A percentile compares a stretch with the other conserved stretches of the same genome.
phyloP scores from a whole-genome alignment of 2,113 vertebrate genomes.

The Condylura cristata region DNA sequence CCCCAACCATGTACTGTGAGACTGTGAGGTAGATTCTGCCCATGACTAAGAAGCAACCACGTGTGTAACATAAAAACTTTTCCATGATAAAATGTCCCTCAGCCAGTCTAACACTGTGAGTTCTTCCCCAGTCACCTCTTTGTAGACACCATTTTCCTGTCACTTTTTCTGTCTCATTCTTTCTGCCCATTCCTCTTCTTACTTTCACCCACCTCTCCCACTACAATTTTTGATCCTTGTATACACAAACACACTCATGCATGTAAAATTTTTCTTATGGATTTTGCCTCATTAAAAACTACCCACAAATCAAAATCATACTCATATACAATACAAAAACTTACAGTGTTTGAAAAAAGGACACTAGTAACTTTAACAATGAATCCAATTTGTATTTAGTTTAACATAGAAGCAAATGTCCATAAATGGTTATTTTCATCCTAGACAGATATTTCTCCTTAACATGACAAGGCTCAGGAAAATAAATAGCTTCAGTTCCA shows the following conservation, averaged over 20 bases:
- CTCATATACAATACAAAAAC: not conserved
- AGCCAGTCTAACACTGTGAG: not conserved
- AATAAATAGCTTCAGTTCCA: not conserved
- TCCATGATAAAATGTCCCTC: not conserved
- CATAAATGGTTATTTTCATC: conserved; percentile 16
- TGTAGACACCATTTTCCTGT: not conserved
- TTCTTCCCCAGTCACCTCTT: not conserved
- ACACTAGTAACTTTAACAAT: conserved; percentile 35
- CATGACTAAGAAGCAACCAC: not conserved
- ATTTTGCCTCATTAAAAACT: not conserved
- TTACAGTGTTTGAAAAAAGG: not conserved
- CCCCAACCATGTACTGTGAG: not conserved
- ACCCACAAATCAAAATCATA: not conserved
- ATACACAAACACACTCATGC: not conserved
- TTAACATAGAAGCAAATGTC: conserved; percentile 34
- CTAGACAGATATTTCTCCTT: conserved; percentile 31
- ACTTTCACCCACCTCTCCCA: not conserved
- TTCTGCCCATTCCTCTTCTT: not conserved
- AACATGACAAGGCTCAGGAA: conserved; percentile 10
- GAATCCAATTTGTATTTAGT: not conserved
- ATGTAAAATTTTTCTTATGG: conserved; percentile 5
- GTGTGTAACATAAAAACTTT: not conserved
- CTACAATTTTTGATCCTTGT: not conserved
- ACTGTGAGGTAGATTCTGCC: too few species aligned
- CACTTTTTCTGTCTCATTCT: not conserved